Evolutionary conservation across 1,140 invertebrate genomes (phyloP), one percentile per base, ranked within the genome.

Genomic region (Diorhabda carinulata): DNA sequence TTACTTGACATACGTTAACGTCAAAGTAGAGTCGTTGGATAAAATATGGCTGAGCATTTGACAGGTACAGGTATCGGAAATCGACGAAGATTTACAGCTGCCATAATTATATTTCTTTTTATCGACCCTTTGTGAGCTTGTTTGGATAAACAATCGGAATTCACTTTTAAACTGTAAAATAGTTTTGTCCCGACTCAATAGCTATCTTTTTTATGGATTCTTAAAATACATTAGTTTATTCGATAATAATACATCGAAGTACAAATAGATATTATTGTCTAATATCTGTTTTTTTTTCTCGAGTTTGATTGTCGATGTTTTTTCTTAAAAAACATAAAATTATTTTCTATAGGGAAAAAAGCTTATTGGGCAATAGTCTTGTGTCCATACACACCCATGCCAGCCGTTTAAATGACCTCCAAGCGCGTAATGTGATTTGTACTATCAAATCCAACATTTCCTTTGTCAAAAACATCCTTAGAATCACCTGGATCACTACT

Each of bases 11-110:
- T 75, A 70, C 73, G 73, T 76, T 74, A 74, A 76, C 70, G 74
- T 76, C 74, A 74, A 66, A 63, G 64, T 59, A 67, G 67, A 64
- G 65, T 70, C 67, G 64, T 52, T 63, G 9, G 68, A 68, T 76
- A 74, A 76, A 74, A 76, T 76, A 76, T 73, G 71, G 71, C 71
- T 66, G 69, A 59, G 57, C 44, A 42, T 64, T 70, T 68, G 72
- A 74, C 73, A 73, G 70, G 58, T 73, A 75, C 74, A 76, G 72
- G 74, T 76, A 74, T 72, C 71, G 73, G 73, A 71, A 74, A 73
- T 61, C 64, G 61, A 60, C 45, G 41, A 69, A 74, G 74, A 76
- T 74, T 76, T 74, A 74, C 66, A 69, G 71, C 74, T 68, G 70
- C 65, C 73, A 74, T 72, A 72, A 72, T 73, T 72, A 72, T 73